Base-by-base conservation (phyloP, 2,797 vertebrate genomes). In the Enteromius trimaculatus region DNA sequence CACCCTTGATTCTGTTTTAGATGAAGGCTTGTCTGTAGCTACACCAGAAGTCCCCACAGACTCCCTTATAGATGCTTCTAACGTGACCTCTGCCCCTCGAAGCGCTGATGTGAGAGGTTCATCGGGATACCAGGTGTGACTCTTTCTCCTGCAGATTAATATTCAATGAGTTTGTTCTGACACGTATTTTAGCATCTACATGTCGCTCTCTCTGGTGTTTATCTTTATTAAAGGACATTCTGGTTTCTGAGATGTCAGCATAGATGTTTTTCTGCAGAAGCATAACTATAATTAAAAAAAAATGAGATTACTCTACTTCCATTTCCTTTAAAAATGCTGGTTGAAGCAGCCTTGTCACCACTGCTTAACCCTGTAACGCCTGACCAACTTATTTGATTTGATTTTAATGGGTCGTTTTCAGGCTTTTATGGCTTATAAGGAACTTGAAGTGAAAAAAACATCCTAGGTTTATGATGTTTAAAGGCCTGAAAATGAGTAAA, bases 41-140 rank as follows among this genome's bases (percentile, higher is more conserved):
- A 79, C 93, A 26, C 96, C 97, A 0, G 90, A 94, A 90, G 92
- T 96, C 47, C 96, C 97, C 72, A 94, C 95, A 2, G 83, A 97
- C 84, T 86, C 66, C 0, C 91, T 98, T 77, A 94, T 96, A 79
- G 21, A 90, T 55, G 31, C 39, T 75, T 77, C 89, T 19, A 89
- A 90, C 65, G 51, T 34, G 19, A 44, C 42, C 21, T 77, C 16
- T 49, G 85, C 11, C 17, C 29, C 8, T 7, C 21, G 86, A 49
- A 75, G 85, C 16, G 51, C 79, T 29, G 79, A 84, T 13, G 83
- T 86, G 21, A 82, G 79, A 83, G 47, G 47, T n/a, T 90, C 82
- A 1, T 66, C 89, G 14, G 96, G 93, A 87, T 98, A 98, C 23
- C 84, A 93, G 95, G 97, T 96, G 3, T 64, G 14, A 62, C 55